phyloP scores from a whole-genome alignment of 2,113 vertebrate genomes.

The Poecilia latipinna region DNA sequence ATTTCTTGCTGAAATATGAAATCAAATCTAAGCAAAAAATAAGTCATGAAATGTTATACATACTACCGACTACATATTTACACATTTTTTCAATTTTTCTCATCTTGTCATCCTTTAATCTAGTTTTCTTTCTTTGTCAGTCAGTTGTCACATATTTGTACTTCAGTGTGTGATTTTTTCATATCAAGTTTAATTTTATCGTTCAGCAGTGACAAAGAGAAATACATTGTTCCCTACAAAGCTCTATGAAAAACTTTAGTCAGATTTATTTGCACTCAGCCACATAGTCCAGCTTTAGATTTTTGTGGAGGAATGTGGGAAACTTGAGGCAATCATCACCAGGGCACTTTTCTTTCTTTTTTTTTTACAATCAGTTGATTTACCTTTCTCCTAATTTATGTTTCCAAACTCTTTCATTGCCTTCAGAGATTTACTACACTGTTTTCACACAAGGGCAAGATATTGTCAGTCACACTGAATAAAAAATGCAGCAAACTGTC shows the following conservation, averaged over 20 bases:
- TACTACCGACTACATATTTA: not conserved
- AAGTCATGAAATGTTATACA: no score
- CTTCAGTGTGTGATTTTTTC: not conserved
- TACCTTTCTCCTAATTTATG: slow-evolving; percentile 15
- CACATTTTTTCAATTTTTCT: not conserved
- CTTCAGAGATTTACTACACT: slow-evolving; percentile 20
- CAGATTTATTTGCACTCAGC: not conserved
- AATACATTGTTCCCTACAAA: not conserved
- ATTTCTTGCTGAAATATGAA: no score
- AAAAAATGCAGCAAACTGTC: slow-evolving; percentile 21
- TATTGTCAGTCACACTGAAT: slow-evolving; percentile 47
- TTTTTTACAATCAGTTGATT: slow-evolving; percentile 10
- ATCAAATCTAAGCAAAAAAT: no score
- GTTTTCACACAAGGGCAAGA: slow-evolving; percentile 38
- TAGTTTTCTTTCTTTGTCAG: not conserved
- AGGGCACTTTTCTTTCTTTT: not conserved
- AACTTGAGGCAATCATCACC: not conserved
- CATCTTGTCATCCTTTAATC: slow-evolving; percentile 1
- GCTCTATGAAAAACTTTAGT: not conserved
- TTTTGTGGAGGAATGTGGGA: not conserved
- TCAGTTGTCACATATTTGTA: not conserved
- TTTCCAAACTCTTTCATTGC: slow-evolving; percentile 23
- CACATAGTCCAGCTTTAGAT: not conserved
- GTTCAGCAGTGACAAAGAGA: not conserved
- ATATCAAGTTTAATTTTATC: not conserved